Conservation (phyloP, 2,797 vertebrate species). For the Xerus rutilus region DNA sequence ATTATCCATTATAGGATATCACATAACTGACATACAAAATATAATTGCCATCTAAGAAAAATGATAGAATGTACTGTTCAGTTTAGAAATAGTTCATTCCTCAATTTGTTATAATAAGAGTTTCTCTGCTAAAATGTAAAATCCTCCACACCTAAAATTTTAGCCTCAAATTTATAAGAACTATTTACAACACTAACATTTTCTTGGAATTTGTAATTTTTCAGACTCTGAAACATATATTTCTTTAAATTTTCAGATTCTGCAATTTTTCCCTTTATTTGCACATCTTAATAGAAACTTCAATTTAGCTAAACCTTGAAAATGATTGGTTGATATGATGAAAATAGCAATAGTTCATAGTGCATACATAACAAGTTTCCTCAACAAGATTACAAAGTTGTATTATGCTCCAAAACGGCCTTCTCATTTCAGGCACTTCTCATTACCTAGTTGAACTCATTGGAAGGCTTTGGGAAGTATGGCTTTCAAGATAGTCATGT, state of each 20-base stretch:
- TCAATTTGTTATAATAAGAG: background rate
- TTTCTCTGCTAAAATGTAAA: background rate
- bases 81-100: background rate
- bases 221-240: background rate
- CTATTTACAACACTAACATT: background rate
- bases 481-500: background rate
- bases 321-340: background rate
- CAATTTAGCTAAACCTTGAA: background rate
- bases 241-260: background rate
- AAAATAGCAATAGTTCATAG: background rate
- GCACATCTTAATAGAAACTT: slow-evolving; percentile 8
- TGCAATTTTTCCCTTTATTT: background rate
- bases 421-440: background rate
- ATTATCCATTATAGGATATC: background rate
- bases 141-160: background rate
- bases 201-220: background rate
- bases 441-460: background rate
- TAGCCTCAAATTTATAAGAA: background rate
- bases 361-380: background rate
- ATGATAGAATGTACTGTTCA: background rate
- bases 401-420: background rate
- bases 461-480: background rate
- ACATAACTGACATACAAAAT: background rate
- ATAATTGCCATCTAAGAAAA: background rate
- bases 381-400: background rate